Percentiles rank a stretch among this genome's conserved stretches.
These are phyloP conservation scores for Idaea dimidiata DNA, from an alignment of 2,888 invertebrate genomes.

Conservation along the genomic window DNA sequence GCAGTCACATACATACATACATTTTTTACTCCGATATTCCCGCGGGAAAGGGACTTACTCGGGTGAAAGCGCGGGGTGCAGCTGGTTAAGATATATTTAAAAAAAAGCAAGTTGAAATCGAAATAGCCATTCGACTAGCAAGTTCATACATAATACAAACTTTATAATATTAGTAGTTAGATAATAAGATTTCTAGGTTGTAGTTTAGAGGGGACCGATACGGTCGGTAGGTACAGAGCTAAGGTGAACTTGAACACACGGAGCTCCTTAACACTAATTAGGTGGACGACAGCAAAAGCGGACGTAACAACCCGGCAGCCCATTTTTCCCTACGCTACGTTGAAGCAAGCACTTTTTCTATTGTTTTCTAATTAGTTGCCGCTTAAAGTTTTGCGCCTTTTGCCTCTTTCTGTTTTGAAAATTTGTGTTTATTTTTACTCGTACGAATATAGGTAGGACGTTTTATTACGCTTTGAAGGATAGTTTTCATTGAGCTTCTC, in stretches of 20 bases:
- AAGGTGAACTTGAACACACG: constrained; percentile 40
- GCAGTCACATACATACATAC: too few relatives aligned
- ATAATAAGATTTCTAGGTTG: not conserved
- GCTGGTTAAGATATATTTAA: too few relatives aligned
- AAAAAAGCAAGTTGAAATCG: too few relatives aligned
- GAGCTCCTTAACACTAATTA: constrained; percentile 70
- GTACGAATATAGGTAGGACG: constrained; percentile 9
- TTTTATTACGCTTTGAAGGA: constrained; percentile 22
- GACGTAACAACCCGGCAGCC: constrained; percentile 63
- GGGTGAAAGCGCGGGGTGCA: too few relatives aligned
- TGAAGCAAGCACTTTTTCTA: constrained; percentile 53
- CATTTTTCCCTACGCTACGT: constrained; percentile 54
- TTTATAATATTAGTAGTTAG: too few relatives aligned
- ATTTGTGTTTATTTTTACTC: constrained; percentile 38
- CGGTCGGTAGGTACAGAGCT: constrained; percentile 15
- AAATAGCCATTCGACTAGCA: too few relatives aligned
- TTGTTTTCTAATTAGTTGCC: constrained; percentile 74
- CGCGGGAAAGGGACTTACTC: too few relatives aligned
- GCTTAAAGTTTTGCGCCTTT: constrained; percentile 64
- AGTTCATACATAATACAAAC: too few relatives aligned
- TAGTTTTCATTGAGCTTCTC: constrained; percentile 25
- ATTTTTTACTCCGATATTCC: too few relatives aligned
- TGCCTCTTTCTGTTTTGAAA: constrained; percentile 51
- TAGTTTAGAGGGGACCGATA: not conserved
- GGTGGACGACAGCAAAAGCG: constrained; percentile 65